Percentiles rank a stretch among this genome's conserved stretches.
Conservation (phyloP, 1,140 invertebrate genomes). For the Agrilus planipennis region DNA sequence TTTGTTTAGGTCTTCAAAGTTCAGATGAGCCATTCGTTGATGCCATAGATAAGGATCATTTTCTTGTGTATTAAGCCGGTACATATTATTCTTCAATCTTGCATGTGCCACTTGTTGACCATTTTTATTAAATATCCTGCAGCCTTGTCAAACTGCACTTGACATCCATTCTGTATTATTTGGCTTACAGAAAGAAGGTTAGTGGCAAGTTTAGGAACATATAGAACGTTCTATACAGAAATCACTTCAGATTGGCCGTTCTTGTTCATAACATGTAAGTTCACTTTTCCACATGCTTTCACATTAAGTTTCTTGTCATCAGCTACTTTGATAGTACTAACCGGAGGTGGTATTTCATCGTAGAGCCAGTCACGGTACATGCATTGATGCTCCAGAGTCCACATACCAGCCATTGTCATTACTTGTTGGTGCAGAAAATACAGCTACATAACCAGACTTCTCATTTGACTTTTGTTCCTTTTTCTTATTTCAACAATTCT, state of each 20-base stretch:
- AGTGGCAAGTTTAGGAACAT: neutral
- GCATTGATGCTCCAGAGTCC: conserved; percentile 20
- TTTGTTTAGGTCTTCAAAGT: conserved; percentile 10
- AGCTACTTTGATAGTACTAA: neutral
- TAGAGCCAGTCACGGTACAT: no score
- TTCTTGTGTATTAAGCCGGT: neutral
- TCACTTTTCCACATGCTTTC: neutral
- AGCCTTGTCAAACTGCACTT: neutral
- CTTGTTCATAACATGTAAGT: neutral
- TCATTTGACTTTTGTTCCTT: conserved; percentile 3
- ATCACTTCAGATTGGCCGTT: neutral
- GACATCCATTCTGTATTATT: neutral
- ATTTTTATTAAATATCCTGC: no score
- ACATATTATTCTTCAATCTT: neutral
- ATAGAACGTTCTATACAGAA: neutral
- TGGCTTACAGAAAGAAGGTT: conserved; percentile 1
- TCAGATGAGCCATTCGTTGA: conserved; percentile 12
- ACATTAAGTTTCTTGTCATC: neutral
- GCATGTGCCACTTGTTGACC: neutral
- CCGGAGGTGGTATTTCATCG: conserved; percentile 12
- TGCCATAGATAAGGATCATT: conserved; percentile 8
- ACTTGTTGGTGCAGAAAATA: neutral
- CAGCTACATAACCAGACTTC: neutral
- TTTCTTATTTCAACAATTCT: conserved; percentile 9
- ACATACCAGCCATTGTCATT: conserved; percentile 13